Evolutionary conservation across 2,113 vertebrate species (phyloP).

Genomic region (Carassius auratus): DNA sequence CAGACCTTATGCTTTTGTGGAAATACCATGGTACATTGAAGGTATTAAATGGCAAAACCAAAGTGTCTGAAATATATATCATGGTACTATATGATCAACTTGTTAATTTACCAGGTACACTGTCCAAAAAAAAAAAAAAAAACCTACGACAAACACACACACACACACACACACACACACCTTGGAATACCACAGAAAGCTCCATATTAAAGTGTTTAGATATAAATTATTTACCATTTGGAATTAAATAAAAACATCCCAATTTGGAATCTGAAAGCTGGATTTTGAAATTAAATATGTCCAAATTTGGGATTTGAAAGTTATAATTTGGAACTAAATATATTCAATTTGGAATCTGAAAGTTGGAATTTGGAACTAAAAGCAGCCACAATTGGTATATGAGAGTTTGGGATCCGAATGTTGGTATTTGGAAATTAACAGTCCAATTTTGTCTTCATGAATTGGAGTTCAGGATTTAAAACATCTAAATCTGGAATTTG

Average conservation of each 20-base stretch:
- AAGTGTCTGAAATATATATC: background rate
- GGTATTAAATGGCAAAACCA: background rate
- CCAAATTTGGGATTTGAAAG: too few relatives aligned
- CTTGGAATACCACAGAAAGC: background rate
- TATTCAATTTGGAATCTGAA: background rate
- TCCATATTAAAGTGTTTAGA: background rate
- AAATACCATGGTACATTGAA: background rate
- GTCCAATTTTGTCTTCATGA: too few relatives aligned
- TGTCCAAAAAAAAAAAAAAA: background rate
- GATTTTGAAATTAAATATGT: too few relatives aligned
- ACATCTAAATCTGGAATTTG: background rate
- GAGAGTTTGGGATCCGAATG: background rate
- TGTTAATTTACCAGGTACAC: background rate
- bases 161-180: too few relatives aligned
- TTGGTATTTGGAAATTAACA: background rate
- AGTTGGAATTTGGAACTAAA: background rate
- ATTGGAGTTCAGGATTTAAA: background rate
- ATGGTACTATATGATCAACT: background rate
- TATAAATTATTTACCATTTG: background rate
- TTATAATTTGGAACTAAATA: too few relatives aligned
- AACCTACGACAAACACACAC: too few relatives aligned
- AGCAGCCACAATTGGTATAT: background rate
- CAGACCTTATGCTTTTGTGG: background rate
- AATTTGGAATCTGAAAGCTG: too few relatives aligned
- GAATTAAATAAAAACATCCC: background rate